phyloP scores from a whole-genome alignment of 2,797 vertebrate genomes.

The Sylvilagus floridanus region DNA sequence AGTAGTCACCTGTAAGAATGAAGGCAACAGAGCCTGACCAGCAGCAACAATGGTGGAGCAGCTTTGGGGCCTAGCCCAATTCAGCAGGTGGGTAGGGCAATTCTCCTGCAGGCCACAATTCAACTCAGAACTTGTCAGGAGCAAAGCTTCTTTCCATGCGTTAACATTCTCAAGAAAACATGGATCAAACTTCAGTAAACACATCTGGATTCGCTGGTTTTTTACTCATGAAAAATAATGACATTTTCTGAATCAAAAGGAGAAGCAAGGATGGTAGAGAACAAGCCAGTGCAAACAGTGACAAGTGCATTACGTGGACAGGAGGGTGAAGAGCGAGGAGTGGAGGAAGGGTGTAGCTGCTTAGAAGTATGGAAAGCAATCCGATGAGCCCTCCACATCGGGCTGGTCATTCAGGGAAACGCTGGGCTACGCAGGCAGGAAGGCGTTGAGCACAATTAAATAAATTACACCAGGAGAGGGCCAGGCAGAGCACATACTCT shows the following conservation, averaged over 20 bases:
- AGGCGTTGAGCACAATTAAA: conserved; percentile 54
- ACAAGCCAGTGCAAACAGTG: not conserved
- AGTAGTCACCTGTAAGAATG: not conserved
- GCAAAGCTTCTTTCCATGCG: not conserved
- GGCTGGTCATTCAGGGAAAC: not conserved
- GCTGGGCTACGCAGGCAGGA: not conserved
- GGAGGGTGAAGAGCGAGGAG: fast-evolving
- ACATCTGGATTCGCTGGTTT: conserved; percentile 33
- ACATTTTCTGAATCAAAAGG: conserved; percentile 35
- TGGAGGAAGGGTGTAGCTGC: not conserved
- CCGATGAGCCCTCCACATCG: not conserved
- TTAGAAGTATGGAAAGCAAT: not conserved
- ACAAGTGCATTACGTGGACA: not conserved
- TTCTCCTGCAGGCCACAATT: not conserved
- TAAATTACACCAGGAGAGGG: conserved; percentile 28
- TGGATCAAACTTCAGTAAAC: not conserved
- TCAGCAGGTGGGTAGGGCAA: no score
- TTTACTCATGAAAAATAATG: conserved; percentile 28
- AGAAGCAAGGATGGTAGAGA: not conserved
- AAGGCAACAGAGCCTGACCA: not conserved
- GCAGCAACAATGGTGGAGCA: fast-evolving
- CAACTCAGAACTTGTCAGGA: conserved; percentile 13
- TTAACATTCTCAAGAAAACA: not conserved
- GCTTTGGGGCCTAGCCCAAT: not conserved
- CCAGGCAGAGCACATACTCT: not conserved